Evolutionary conservation across 1,140 invertebrate species (phyloP), one percentile per base, ranked within the genome.

Genomic region (Cryptotermes secundus): DNA sequence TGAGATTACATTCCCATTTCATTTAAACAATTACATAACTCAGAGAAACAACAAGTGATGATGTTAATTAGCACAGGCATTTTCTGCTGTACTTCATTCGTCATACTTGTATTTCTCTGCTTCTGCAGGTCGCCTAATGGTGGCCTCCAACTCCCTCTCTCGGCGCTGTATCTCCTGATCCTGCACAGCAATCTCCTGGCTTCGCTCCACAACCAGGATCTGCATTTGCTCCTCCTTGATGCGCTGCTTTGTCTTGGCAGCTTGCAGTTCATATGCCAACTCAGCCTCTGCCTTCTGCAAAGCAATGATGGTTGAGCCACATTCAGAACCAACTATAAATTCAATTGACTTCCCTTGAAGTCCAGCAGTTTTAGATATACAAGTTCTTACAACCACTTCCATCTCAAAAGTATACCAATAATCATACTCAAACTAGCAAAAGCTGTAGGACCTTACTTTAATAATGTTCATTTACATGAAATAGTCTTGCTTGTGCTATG

Each of bases 161-260:
- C 94, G 92, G 86, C 97, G 93, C 87, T 95, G 91, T 86, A 97
- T 96, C 91, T 97, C 96, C 90, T 97, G 96, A 86, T 97, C 96
- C 88, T 97, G 96, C 1, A 98, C 96, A 45, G 93, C 92, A 87
- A 99, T 99, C 90, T 98, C 96, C 89, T 99, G 97, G 19, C 95
- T 94, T 80, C 97, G 93, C 90, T 99, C 97, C 35, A 99, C 95
- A 1, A 99, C 97, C 86, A 95, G 95, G 45, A 99, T 97, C 90
- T 99, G 97, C 97, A 99, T 99, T 88, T 98, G 95, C 89, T 99
- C 97, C 88, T 99, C 97, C 90, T 98, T 98, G 86, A 99, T 99
- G 85, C 96, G 92, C 89, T 99, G 98, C 87, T 97, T 97, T 0
- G 97, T 99, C 90, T 99, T 99, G 1, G 97, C 97, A 36, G 97